Evolutionary conservation across 2,797 vertebrate species (phyloP), one percentile per base, ranked within the genome.

Genomic region (Malurus leucopterus): DNA sequence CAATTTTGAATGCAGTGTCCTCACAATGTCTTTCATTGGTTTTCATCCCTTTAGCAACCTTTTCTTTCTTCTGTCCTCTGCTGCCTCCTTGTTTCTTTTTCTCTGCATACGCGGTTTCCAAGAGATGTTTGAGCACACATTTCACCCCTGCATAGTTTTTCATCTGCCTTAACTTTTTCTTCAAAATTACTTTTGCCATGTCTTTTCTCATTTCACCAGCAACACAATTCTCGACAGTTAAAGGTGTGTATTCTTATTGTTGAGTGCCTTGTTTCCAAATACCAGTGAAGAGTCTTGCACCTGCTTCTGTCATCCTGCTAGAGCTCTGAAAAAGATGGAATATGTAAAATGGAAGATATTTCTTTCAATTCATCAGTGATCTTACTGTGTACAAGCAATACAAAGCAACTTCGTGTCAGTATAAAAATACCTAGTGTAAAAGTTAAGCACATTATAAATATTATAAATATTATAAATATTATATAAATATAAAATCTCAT

Each of bases 51-150:
- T 62, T 24, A 78, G 29, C 49, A 65, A 16, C 17, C 67, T 58
- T 15, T 32, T 44, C 13, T 55, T 64, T 46, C 3, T 90, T 72
- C 62, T 6, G 3, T 27, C 54, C 38, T 71, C 54, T 83, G 29
- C 54, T 77, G 54, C 27, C 34, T 80, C 65, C 44, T 82, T 76
- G 11, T 61, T 91, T 83, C 69, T 69, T 74, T 81, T 30, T 38
- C 11, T 16, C 58, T 50, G 36, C 2, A 1, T 51, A 36, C 1
- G 0, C 24, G 7, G 44, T 83, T 90, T 58, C 46, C 29, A 64
- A 58, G 47, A 75, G 21, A 20, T 36, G 3, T 62, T 6, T 49
- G 43, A 88, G 58, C 38, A 62, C 16, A 50, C 36, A 59, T 17
- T 1, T 74, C 22, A 67, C 26, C 50, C 32, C 51, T 50, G 24